phyloP scores from a whole-genome alignment of 2,888 invertebrate genomes.

The Syrista parreyssii region DNA sequence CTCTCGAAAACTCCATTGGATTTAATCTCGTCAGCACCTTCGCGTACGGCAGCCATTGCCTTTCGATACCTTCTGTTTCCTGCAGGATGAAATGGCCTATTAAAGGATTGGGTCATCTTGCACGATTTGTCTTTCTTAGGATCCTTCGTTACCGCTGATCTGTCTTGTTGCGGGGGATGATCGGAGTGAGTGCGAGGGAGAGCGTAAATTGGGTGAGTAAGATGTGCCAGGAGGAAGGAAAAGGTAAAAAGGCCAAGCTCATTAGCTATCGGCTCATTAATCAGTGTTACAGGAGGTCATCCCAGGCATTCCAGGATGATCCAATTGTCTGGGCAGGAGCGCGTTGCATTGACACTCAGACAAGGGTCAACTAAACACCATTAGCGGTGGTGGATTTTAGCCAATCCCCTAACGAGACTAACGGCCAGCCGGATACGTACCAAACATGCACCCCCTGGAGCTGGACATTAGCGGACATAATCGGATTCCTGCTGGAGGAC shows the following conservation, averaged over 20 bases:
- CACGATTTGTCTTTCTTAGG: slow-evolving; percentile 19
- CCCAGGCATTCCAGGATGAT: slow-evolving; percentile 17
- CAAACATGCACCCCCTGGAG: slow-evolving; percentile 24
- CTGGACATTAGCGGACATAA: slow-evolving; percentile 34
- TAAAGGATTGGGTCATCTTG: slow-evolving; percentile 16
- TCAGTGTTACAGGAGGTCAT: slow-evolving; percentile 14
- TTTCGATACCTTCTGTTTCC: slow-evolving; percentile 14
- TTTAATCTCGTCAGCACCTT: not conserved
- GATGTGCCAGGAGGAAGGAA: not conserved
- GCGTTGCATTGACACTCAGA: slow-evolving; percentile 40
- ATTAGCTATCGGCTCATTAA: slow-evolving; percentile 24
- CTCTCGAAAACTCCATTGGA: not conserved
- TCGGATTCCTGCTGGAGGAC: slow-evolving; percentile 34
- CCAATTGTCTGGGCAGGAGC: slow-evolving; percentile 24
- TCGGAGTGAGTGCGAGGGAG: not conserved
- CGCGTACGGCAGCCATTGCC: not conserved
- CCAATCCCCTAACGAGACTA: slow-evolving; percentile 36
- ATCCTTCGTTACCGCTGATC: not conserved
- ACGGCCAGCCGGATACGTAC: slow-evolving; percentile 23
- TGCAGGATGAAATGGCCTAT: slow-evolving; percentile 15
- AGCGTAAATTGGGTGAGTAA: not conserved
- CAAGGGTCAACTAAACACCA: slow-evolving; percentile 50
- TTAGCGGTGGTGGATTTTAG: slow-evolving; percentile 44
- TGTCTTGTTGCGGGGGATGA: not conserved
- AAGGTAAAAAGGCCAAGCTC: slow-evolving; percentile 14